Percentiles rank a stretch among this genome's conserved stretches.
phyloP scores from a whole-genome alignment of 2,113 vertebrate species.

The Equus quagga region DNA sequence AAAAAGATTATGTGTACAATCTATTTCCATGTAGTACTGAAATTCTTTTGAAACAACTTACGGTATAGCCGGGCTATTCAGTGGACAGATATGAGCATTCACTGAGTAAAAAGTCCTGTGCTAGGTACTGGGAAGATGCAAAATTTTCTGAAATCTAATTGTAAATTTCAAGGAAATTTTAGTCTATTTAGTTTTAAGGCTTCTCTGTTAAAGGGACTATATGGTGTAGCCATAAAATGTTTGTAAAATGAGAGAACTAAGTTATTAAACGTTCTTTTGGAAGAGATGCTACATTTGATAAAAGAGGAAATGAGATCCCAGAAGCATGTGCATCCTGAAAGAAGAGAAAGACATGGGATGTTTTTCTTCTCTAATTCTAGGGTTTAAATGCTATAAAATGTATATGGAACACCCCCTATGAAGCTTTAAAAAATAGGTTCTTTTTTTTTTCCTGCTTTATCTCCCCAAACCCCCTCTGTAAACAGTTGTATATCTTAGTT shows the following conservation, averaged over 20 bases:
- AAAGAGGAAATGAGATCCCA: neutral
- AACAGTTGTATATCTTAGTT: no score
- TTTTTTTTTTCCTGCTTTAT: no score
- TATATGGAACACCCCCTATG: neutral
- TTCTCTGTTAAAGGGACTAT: neutral
- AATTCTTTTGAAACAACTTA: constrained; percentile 68
- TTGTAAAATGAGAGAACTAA: neutral
- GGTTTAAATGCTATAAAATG: neutral
- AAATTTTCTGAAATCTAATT: constrained; percentile 44
- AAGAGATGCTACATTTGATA: neutral
- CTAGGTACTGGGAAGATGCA: neutral
- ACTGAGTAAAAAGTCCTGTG: neutral
- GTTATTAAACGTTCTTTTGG: neutral
- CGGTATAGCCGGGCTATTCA: constrained; percentile 20
- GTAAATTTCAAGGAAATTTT: neutral
- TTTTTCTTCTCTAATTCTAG: neutral
- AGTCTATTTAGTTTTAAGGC: neutral
- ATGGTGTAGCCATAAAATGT: neutral
- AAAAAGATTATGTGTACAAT: constrained; percentile 76
- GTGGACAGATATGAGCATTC: constrained; percentile 13
- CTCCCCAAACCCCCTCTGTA: no score
- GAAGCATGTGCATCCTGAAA: neutral
- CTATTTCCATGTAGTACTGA: constrained; percentile 55
- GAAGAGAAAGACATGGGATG: neutral
- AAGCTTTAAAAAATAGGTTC: neutral